Evolutionary conservation across 2,797 vertebrate genomes (phyloP), one percentile per base, ranked within the genome.

Genomic region (Erpetoichthys calabaricus): DNA sequence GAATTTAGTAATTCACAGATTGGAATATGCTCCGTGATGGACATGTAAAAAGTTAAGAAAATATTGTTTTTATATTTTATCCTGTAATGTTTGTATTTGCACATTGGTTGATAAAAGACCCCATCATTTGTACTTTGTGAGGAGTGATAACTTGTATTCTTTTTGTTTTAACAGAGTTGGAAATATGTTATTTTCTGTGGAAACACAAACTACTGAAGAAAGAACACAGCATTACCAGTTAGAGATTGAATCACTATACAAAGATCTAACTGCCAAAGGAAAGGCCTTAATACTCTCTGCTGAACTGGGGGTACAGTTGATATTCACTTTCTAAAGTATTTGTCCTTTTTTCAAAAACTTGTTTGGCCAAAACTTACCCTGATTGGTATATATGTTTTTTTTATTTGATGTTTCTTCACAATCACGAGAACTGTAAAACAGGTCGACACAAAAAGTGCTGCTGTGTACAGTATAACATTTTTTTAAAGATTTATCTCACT

Each of bases 141-240:
- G 25, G 25, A 25, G 25, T 25, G 25, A 25, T 25, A 25, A 2
- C 25, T 1, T 2, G 25, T 25, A 25, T 25, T 58, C 44, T 64
- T 44, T 56, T 45, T 60, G 51, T 53, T 59, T 54, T 10, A 25
- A 8, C 55, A 98, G 94, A 70, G 87, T 97, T 75, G 94, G 95
- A 47, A 97, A 96, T 73, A 91, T 97, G 82, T 45, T 99, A 4
- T 99, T 98, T 79, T 97, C 94, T 0, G 90, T 98, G 55, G 95
- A 99, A 79, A 96, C 94, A 1, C 94, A 98, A 77, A 97, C 91
- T 8, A 97, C 94, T 55, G 93, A 98, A 60, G 93, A 97, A 70
- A 80, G 94, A 68, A 97, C 94, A 3, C 91, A 94, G 72, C 80
- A 94, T 63, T 98, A 96, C 73, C 94, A 98, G 64, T 89, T 88